Conservation (phyloP, 1,140 invertebrate species). For the Penaeus chinensis region DNA sequence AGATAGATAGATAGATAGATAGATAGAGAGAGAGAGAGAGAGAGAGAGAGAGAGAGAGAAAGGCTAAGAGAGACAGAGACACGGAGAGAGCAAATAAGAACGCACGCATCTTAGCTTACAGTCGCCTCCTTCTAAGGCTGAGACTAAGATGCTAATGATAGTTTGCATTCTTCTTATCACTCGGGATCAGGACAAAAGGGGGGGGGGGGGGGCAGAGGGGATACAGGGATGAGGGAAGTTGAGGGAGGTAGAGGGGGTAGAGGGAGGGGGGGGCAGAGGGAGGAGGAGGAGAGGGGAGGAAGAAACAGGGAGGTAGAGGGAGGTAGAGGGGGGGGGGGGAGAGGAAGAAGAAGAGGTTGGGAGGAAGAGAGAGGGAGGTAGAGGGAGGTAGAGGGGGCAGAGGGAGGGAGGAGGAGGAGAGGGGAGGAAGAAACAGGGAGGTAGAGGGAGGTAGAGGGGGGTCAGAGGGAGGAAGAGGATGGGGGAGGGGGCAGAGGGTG, state of each 20-base stretch:
- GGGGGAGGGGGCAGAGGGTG: not conserved
- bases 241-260: conserved; percentile 37
- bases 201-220: conserved; percentile 35
- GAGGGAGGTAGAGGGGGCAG: not conserved
- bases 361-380: conserved; percentile 19
- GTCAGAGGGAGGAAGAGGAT: not conserved
- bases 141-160: no score
- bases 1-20: no score
- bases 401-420: not conserved
- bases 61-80: not conserved
- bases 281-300: conserved; percentile 31
- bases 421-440: not conserved
- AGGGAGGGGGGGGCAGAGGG: conserved; percentile 8
- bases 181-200: conserved; percentile 41
- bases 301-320: conserved; percentile 10
- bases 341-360: not conserved
- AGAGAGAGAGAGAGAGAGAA: no score
- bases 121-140: no score
- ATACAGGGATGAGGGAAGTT: conserved; percentile 34
- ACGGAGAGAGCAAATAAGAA: not conserved
- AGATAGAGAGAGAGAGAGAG: no score
- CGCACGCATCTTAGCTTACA: no score
- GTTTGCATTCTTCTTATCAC: conserved; percentile 18
- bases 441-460: not conserved
- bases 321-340: conserved; percentile 10